Evolutionary conservation across 2,113 vertebrate species (phyloP), one percentile per base, ranked within the genome.

Genomic region (Chionis minor): DNA sequence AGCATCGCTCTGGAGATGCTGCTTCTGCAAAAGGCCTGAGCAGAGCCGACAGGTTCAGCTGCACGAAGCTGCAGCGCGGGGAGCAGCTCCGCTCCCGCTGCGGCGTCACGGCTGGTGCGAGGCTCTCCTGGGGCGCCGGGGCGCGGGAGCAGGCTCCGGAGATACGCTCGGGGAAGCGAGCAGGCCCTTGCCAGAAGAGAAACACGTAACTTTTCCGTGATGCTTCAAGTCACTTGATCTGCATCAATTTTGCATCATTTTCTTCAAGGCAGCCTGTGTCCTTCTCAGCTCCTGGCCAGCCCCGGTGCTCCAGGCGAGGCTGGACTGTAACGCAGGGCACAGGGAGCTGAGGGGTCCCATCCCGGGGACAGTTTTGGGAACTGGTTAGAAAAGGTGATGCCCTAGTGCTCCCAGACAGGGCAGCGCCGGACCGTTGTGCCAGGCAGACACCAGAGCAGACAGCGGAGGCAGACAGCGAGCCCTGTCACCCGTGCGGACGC

Each of bases 111-210:
- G 35, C 16, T 13, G 18, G n/a, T 35, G 11, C 2, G 3, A 51
- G 35, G 23, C 23, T 26, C 14, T 71, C 28, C 44, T 1, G 0
- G 51, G 9, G 24, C 3, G 0, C 11, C 1, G 2, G 6, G 4
- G 20, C 3, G 1, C 20, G 33, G 28, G 65, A 88, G 26, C 80
- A 52, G 71, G 35, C 58, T 66, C 78, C 5, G 3, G 71, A 71
- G 15, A 33, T n/a, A 28, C 58, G 35, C 49, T 49, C 51, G 23
- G 45, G 55, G 44, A 20, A 32, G 40, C 4, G 20, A 40, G 20
- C 35, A 49, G 47, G 69, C 22, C 17, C 55, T 81, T 62, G 47
- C 42, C 40, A 22, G 24, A 55, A 51, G 19, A 69, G 69, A 90
- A 74, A 30, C 8, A 19, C 21, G 24, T 40, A 58, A 27, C 62